These are phyloP conservation scores for Atta colombica DNA, from an alignment of 1,140 invertebrate species.

Conservation along the genomic window DNA sequence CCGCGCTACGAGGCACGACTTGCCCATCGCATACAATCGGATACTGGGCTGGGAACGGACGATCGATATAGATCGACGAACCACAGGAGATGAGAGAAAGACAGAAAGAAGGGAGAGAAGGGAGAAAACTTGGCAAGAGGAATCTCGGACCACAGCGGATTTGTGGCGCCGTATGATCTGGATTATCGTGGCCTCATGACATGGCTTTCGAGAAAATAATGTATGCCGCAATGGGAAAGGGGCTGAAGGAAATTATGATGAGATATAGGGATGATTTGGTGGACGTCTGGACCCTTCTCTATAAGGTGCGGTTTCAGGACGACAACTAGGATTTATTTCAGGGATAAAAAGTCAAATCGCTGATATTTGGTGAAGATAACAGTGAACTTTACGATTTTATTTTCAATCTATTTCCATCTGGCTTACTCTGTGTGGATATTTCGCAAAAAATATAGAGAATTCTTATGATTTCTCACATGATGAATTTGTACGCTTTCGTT, in stretches of 20 bases:
- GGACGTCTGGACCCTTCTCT: background rate
- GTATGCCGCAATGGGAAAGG: background rate
- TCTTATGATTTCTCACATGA: background rate
- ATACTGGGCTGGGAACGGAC: background rate
- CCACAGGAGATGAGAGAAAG: background rate
- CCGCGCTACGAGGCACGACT: conserved; percentile 42
- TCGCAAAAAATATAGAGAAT: background rate
- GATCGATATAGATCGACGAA: conserved; percentile 62
- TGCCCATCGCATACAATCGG: background rate
- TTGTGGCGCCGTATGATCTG: background rate
- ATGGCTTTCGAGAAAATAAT: conserved; percentile 42
- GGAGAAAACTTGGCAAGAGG: background rate
- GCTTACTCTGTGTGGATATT: background rate
- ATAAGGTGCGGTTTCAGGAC: background rate
- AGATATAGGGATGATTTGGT: conserved; percentile 28
- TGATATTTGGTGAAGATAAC: background rate
- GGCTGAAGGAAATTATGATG: conserved; percentile 14
- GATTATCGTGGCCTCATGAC: conserved; percentile 10
- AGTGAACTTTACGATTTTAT: background rate
- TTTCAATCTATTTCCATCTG: background rate
- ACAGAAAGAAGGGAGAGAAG: background rate
- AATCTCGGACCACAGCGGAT: background rate
- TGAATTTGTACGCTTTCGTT: background rate
- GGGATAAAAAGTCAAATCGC: background rate
- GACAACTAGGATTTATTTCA: background rate